A percentile compares a stretch with the other conserved stretches of the same genome.
phyloP scores from a whole-genome alignment of 2,888 invertebrate species.

The Frankliniella intonsa region DNA sequence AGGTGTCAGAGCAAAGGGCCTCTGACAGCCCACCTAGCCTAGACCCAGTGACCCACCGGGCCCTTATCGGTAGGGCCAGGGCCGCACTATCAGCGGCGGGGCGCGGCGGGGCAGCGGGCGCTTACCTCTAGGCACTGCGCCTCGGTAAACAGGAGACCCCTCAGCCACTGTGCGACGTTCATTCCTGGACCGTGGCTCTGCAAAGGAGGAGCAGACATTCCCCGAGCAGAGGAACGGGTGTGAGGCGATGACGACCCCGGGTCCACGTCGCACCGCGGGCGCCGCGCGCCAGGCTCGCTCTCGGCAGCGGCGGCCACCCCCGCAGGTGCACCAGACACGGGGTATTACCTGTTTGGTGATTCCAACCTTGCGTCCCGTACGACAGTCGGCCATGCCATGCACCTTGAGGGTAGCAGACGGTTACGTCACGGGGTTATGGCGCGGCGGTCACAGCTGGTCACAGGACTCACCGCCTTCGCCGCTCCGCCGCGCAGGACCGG shows the following conservation, averaged over 20 bases:
- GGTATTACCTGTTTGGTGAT: neutral
- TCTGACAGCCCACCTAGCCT: neutral
- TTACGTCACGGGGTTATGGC: conserved; percentile 7
- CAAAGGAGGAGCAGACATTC: neutral
- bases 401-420: neutral
- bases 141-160: conserved; percentile 5
- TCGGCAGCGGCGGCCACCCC: neutral
- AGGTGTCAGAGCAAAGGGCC: neutral
- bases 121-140: neutral
- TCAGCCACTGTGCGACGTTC: neutral
- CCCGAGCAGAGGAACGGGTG: neutral
- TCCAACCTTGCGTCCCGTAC: neutral
- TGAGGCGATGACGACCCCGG: neutral
- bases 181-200: conserved; percentile 15
- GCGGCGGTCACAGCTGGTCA: conserved; percentile 6
- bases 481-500: neutral
- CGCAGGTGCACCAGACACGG: neutral
- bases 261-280: neutral
- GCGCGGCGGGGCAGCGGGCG: neutral
- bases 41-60: neutral
- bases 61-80: neutral
- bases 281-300: neutral
- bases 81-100: neutral
- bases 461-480: conserved; percentile 15
- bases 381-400: neutral